Evolutionary conservation across 2,888 invertebrate genomes (phyloP).

Genomic region (Netelia melanura): DNA sequence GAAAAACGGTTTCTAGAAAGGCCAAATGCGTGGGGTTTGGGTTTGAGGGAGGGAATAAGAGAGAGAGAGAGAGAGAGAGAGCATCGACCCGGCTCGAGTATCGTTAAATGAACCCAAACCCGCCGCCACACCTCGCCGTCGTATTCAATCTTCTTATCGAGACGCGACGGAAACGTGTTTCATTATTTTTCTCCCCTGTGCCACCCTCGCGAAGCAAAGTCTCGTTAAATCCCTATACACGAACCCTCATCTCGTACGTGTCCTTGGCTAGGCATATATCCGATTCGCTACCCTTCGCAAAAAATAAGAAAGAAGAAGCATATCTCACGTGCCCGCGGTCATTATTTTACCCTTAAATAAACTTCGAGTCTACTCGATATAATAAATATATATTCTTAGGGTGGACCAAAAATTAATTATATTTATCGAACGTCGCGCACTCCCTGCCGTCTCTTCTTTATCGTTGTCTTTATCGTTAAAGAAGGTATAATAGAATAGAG

Average conservation of each 20-base stretch:
- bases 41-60: not conserved
- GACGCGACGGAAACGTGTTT: not conserved
- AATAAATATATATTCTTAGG: too few species aligned
- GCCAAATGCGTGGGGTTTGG: not conserved
- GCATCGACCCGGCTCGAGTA: not conserved
- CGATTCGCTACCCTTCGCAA: too few species aligned
- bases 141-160: constrained; percentile 11
- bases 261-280: too few species aligned
- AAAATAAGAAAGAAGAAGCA: too few species aligned
- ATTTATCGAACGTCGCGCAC: not conserved
- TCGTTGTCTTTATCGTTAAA: not conserved
- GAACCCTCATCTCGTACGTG: not conserved
- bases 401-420: too few species aligned
- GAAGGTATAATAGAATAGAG: not conserved
- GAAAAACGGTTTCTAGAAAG: too few species aligned
- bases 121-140: not conserved
- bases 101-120: not conserved
- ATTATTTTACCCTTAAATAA: too few species aligned
- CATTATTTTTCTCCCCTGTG: constrained; percentile 8
- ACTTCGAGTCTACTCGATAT: too few species aligned
- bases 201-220: not conserved
- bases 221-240: constrained; percentile 1
- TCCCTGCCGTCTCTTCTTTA: not conserved
- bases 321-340: too few species aligned
- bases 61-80: not conserved